These are phyloP conservation scores for Drosophila mimica DNA, from an alignment of 2,888 invertebrate species.

Conservation along the genomic window DNA sequence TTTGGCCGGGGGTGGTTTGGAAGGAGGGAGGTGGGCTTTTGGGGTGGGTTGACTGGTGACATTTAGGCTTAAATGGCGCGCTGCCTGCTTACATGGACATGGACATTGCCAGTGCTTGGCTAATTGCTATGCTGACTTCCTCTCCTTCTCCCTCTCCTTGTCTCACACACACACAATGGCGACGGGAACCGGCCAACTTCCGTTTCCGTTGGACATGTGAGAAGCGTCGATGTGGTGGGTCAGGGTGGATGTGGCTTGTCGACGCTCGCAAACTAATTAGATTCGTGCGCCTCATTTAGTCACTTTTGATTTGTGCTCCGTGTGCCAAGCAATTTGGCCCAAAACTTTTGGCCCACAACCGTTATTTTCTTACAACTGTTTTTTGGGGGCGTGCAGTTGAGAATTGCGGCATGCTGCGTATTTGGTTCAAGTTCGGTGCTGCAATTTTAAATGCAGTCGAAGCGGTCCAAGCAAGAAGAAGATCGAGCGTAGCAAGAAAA, in stretches of 20 bases:
- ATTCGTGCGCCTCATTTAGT: constrained; percentile 74
- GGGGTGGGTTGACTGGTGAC: constrained; percentile 49
- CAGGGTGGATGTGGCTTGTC: constrained; percentile 11
- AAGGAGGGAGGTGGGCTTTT: no score
- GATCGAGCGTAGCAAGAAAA: constrained; percentile 47
- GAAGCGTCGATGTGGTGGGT: background rate
- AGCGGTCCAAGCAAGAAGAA: constrained; percentile 17
- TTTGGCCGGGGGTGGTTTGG: background rate
- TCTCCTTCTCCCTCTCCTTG: background rate
- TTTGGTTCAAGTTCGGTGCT: constrained; percentile 78
- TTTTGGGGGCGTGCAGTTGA: background rate
- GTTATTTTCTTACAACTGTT: constrained; percentile 55
- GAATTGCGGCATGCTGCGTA: constrained; percentile 33
- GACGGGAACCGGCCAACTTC: constrained; percentile 61
- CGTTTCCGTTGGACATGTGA: constrained; percentile 55
- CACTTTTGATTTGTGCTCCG: constrained; percentile 69
- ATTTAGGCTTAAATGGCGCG: constrained; percentile 70
- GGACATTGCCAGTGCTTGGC: constrained; percentile 66
- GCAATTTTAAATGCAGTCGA: constrained; percentile 65
- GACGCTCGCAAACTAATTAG: constrained; percentile 73
- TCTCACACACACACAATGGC: constrained; percentile 48
- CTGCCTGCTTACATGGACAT: constrained; percentile 54
- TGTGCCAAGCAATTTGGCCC: constrained; percentile 47
- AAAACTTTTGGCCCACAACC: constrained; percentile 48
- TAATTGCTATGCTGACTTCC: constrained; percentile 64